Percentiles rank a stretch among this genome's conserved stretches.
phyloP scores from a whole-genome alignment of 2,888 invertebrate species.

The Ecdyonurus torrentis region DNA sequence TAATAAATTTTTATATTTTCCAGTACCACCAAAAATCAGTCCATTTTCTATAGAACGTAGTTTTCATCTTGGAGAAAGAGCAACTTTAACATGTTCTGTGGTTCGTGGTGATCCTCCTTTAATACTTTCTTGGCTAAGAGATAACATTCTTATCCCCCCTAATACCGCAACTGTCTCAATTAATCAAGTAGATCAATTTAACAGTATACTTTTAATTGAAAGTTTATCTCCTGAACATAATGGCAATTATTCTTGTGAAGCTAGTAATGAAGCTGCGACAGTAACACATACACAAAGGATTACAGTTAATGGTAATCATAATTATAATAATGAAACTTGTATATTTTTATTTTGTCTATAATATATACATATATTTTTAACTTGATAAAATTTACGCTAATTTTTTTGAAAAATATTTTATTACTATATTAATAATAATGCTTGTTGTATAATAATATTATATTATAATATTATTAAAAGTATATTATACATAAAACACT shows the following conservation, averaged over 20 bases:
- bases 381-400: no score
- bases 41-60: conserved; percentile 50
- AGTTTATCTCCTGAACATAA: conserved; percentile 57
- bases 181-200: conserved; percentile 57
- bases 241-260: conserved; percentile 61
- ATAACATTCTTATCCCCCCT: conserved; percentile 34
- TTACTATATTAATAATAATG: no score
- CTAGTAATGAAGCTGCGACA: conserved; percentile 53
- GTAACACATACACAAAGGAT: conserved; percentile 55
- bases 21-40: conserved; percentile 64
- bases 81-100: conserved; percentile 56
- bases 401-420: no score
- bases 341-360: no score
- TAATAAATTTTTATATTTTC: conserved; percentile 21
- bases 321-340: no score
- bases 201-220: conserved; percentile 60
- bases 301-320: conserved; percentile 56
- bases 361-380: no score
- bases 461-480: no score
- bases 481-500: no score
- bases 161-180: conserved; percentile 30
- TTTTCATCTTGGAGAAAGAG: conserved; percentile 53
- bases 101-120: conserved; percentile 60
- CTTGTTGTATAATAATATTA: no score
- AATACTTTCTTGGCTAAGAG: conserved; percentile 60